phyloP scores from a whole-genome alignment of 2,113 vertebrate genomes.

The Epinephelus fuscoguttatus region DNA sequence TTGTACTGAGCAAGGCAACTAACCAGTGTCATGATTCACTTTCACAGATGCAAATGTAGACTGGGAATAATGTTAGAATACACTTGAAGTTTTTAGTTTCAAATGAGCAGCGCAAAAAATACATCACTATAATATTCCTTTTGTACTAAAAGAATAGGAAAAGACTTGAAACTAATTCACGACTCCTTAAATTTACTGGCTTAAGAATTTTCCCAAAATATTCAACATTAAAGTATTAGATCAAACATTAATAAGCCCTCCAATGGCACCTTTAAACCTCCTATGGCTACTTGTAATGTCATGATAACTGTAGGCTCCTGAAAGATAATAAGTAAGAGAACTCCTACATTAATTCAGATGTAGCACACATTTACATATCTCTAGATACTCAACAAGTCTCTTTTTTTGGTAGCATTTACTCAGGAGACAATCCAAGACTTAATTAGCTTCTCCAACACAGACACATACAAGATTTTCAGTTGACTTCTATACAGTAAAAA shows the following conservation, averaged over 20 bases:
- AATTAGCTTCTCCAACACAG: conserved; percentile 7
- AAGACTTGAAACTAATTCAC: neutral
- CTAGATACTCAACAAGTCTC: neutral
- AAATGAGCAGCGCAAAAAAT: neutral
- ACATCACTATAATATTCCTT: neutral
- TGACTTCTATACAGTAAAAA: neutral
- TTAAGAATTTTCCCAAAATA: no score
- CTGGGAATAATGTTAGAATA: no score
- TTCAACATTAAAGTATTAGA: neutral
- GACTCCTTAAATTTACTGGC: neutral
- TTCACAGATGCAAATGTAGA: neutral
- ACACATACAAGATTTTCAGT: neutral
- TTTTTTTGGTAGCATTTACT: neutral
- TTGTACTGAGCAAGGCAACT: neutral
- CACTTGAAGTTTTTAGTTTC: no score
- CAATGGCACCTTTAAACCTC: neutral
- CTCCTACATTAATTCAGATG: neutral
- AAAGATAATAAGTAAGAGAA: neutral
- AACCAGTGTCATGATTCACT: neutral
- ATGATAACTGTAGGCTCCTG: neutral
- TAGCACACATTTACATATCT: neutral
- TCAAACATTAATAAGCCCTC: neutral
- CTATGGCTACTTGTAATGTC: neutral
- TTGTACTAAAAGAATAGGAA: neutral
- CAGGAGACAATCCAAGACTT: neutral